A percentile compares a stretch with the other conserved stretches of the same genome.
Evolutionary conservation across 1,140 invertebrate species (phyloP).

Genomic region (Drosophila athabasca): DNA sequence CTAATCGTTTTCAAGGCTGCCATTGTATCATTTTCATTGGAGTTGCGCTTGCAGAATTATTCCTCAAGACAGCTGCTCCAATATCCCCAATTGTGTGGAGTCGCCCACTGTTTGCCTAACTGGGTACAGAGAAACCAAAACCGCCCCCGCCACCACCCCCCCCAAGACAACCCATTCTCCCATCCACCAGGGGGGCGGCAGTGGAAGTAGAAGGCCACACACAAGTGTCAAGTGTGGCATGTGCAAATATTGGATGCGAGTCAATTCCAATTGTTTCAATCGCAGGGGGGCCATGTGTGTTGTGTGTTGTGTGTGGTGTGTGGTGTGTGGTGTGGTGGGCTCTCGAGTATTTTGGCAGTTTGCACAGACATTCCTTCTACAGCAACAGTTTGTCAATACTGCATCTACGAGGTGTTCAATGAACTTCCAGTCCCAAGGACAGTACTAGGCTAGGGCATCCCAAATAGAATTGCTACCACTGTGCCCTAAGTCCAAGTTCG

Average conservation of each 20-base stretch:
- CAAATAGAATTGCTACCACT: constrained; percentile 10
- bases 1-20: too few relatives aligned
- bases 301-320: not conserved
- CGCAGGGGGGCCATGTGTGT: not conserved
- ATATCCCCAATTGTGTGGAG: constrained; percentile 35
- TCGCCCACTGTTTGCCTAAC: constrained; percentile 31
- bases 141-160: too few relatives aligned
- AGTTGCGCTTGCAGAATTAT: constrained; percentile 40
- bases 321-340: not conserved
- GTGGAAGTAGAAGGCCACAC: constrained; percentile 13
- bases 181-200: not conserved
- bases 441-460: not conserved
- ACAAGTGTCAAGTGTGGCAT: constrained; percentile 25
- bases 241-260: constrained; percentile 63
- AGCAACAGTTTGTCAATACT: constrained; percentile 32
- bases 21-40: constrained; percentile 33
- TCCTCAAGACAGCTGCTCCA: constrained; percentile 32
- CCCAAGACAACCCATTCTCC: too few relatives aligned
- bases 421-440: constrained; percentile 43
- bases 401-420: constrained; percentile 42
- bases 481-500: not conserved
- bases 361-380: constrained; percentile 36
- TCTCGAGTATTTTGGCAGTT: constrained; percentile 14
- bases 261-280: constrained; percentile 26
- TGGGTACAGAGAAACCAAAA: too few relatives aligned